Conservation (phyloP, 2,888 invertebrate species). For the Drosophila koepferae region DNA sequence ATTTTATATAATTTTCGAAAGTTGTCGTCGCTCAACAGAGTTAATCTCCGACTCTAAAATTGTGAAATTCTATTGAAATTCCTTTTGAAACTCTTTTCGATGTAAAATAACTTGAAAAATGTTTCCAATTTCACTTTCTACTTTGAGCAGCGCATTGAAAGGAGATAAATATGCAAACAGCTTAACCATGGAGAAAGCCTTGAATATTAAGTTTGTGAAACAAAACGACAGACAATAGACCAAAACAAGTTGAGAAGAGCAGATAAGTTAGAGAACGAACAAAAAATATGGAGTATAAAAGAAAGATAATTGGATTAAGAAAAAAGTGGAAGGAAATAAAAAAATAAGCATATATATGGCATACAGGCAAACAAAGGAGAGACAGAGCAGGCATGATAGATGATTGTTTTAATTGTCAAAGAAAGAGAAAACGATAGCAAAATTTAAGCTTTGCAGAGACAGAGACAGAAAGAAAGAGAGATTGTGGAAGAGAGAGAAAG, state of each 20-base stretch:
- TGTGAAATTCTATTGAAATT: no score
- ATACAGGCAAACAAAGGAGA: not conserved
- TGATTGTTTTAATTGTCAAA: no score
- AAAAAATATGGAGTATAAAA: not conserved
- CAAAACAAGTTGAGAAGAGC: not conserved
- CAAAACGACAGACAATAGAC: not conserved
- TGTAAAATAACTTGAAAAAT: no score
- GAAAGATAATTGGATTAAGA: not conserved
- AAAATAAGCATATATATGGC: not conserved
- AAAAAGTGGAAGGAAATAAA: not conserved
- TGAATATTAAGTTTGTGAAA: not conserved
- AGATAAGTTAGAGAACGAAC: not conserved
- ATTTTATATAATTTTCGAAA: no score
- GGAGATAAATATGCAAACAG: not conserved
- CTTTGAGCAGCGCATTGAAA: not conserved
- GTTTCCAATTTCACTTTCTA: not conserved
- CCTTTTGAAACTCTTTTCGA: no score
- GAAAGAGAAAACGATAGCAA: no score
- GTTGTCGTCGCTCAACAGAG: no score
- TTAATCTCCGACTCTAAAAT: no score
- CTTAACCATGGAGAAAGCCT: not conserved
- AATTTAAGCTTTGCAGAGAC: no score
- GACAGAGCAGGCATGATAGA: no score
- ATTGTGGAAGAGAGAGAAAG: no score
- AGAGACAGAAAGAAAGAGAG: no score